Evolutionary conservation across 2,113 vertebrate genomes (phyloP), one percentile per base, ranked within the genome.

Genomic region (Seriola aureovittata): DNA sequence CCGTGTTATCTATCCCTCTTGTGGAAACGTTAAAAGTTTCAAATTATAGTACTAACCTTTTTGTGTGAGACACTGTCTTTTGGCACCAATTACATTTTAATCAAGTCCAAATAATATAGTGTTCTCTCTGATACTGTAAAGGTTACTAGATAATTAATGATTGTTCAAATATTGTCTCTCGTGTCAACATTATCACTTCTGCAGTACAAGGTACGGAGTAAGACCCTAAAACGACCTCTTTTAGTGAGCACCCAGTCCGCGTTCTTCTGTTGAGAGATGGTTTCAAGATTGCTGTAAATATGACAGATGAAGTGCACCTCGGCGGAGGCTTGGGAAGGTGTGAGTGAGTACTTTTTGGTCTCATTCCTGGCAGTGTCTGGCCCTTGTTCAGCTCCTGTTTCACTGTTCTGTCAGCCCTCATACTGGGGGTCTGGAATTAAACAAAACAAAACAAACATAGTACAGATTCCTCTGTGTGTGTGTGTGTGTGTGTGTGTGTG

Each of bases 351-450:
- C 21, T 44, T 91, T 81, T 87, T 74, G 73, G 88, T 89, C 72
- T 82, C 10, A 59, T 82, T 90, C 86, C 87, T 89, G 55, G 66
- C 75, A 48, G 50, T 48, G 87, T 75, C 85, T 88, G 85, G 89
- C 85, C 86, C 73, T 72, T 23, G 81, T 88, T 87, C 69, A 80
- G 90, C 88, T 92, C 86, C 90, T 55, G 88, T 91, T 92, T 84
- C 81, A 81, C 84, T 66, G 71, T 63, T 81, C 89, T 79, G 89
- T 87, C 88, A 83, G 88, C 65, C 46, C 23, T 82, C 86, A 79
- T 83, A 66, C 82, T 81, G 88, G 81, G 89, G 91, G 89, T 84
- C 91, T 92, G 90, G 85, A 91, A 89, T 91, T 83, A 83, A 88
- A 84, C 62, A 71, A 81, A 93, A 84, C 81, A 88, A 84, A 89